Evolutionary conservation across 2,113 vertebrate genomes (phyloP).

Genomic region (Pangasianodon hypophthalmus): DNA sequence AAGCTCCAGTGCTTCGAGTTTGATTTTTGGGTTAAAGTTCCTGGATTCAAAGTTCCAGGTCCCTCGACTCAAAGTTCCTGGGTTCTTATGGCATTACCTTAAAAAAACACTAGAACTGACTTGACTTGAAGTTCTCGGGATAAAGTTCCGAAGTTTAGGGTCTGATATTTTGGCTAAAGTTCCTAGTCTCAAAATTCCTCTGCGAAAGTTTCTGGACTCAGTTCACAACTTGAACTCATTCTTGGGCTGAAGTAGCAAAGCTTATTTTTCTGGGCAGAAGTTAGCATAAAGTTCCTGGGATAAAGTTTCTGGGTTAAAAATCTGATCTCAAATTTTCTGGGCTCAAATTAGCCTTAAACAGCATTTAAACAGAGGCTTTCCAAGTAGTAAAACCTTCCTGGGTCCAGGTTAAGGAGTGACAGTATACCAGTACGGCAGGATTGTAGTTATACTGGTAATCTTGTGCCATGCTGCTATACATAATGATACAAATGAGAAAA

Average conservation of each 20-base stretch:
- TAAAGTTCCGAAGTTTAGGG: not conserved
- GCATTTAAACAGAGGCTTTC: not conserved
- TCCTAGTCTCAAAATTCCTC: not conserved
- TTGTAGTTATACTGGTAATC: not conserved
- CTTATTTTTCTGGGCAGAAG: not conserved
- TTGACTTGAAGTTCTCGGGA: not conserved
- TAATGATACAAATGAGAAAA: not conserved
- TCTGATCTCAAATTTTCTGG: not conserved
- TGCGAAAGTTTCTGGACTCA: not conserved
- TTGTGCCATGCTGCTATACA: not conserved
- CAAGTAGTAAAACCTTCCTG: not conserved
- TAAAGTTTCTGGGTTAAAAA: not conserved
- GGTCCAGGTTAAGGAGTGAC: not conserved
- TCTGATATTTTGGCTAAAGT: not conserved
- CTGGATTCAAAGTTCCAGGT: not conserved
- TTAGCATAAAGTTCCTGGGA: not conserved
- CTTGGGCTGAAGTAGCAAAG: not conserved
- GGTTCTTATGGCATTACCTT: not conserved
- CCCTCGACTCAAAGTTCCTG: not conserved
- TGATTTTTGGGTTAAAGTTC: not conserved
- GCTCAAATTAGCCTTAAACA: not conserved
- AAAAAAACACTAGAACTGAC: not conserved
- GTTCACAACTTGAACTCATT: not conserved
- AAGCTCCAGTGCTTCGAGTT: not conserved
- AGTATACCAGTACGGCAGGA: not conserved